phyloP scores from a whole-genome alignment of 1,140 invertebrate species.

The Pseudomyrmex sp. region DNA sequence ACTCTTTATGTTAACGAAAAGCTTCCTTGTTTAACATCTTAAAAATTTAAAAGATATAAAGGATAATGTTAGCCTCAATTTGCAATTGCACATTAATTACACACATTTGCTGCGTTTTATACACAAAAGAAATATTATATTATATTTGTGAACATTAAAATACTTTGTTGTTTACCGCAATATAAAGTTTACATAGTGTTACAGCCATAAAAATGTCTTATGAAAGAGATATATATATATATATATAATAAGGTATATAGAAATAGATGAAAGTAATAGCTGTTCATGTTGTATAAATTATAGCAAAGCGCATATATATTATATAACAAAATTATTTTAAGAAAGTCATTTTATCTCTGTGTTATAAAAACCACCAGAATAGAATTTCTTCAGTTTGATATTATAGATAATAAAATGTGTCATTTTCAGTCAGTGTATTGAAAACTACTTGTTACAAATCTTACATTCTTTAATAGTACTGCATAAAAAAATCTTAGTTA shows the following conservation, averaged over 20 bases:
- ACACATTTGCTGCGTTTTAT: constrained; percentile 51
- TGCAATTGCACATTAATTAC: constrained; percentile 54
- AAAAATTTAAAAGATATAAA: constrained; percentile 51
- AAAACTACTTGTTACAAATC: constrained; percentile 47
- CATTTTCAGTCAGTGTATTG: constrained; percentile 1
- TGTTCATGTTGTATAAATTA: constrained; percentile 66
- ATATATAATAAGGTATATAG: constrained; percentile 20
- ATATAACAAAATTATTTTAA: constrained; percentile 43
- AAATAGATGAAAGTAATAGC: constrained; percentile 69
- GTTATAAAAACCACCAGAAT: constrained; percentile 9
- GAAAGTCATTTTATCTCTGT: constrained; percentile 14
- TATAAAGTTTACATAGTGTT: constrained; percentile 83
- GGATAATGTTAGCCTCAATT: constrained; percentile 39
- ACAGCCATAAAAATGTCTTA: constrained; percentile 69
- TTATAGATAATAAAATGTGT: constrained; percentile 7
- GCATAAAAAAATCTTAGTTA: constrained; percentile 50
- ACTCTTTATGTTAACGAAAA: constrained; percentile 36
- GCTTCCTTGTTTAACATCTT: constrained; percentile 42
- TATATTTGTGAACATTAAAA: constrained; percentile 57
- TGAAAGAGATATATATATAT: constrained; percentile 28
- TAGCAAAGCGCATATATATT: constrained; percentile 16
- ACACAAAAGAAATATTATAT: constrained; percentile 53
- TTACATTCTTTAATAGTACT: constrained; percentile 33
- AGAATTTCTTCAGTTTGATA: constrained; percentile 34
- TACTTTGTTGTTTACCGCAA: constrained; percentile 77